phyloP scores from a whole-genome alignment of 1,140 invertebrate genomes.

The Varroa destructor region DNA sequence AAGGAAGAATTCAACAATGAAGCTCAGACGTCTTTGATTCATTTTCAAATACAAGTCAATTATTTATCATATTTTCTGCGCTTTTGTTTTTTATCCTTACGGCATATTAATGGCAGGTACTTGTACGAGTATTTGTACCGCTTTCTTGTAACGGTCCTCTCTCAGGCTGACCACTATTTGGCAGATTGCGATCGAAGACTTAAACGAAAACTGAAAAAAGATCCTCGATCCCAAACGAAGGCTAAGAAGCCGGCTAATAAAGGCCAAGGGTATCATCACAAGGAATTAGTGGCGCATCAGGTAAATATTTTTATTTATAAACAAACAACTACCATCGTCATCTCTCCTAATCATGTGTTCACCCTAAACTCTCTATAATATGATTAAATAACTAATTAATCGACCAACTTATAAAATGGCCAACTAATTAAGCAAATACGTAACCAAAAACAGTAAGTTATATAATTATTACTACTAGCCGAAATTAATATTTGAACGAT shows the following conservation, averaged over 20 bases:
- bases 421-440: no score
- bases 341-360: no score
- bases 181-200: slow-evolving; percentile 55
- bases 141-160: slow-evolving; percentile 77
- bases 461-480: no score
- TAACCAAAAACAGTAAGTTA: no score
- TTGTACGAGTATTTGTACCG: slow-evolving; percentile 86
- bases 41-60: background rate
- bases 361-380: no score
- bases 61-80: background rate
- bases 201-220: slow-evolving; percentile 32
- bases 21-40: background rate
- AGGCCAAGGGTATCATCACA: slow-evolving; percentile 40
- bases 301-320: slow-evolving; percentile 40
- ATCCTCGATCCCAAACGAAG: slow-evolving; percentile 32
- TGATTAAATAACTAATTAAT: no score
- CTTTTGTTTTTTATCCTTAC: slow-evolving; percentile 6
- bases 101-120: slow-evolving; percentile 51
- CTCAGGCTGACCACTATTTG: slow-evolving; percentile 68
- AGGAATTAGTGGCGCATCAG: slow-evolving; percentile 42
- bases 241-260: slow-evolving; percentile 39
- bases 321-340: no score
- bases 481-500: no score
- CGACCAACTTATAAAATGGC: no score
- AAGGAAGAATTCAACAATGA: background rate